Evolutionary conservation across 37 sponge, comb jelly and placozoan species (phyloP), one percentile per base, ranked within the genome.

Genomic region (Lycopodina hypogea): DNA sequence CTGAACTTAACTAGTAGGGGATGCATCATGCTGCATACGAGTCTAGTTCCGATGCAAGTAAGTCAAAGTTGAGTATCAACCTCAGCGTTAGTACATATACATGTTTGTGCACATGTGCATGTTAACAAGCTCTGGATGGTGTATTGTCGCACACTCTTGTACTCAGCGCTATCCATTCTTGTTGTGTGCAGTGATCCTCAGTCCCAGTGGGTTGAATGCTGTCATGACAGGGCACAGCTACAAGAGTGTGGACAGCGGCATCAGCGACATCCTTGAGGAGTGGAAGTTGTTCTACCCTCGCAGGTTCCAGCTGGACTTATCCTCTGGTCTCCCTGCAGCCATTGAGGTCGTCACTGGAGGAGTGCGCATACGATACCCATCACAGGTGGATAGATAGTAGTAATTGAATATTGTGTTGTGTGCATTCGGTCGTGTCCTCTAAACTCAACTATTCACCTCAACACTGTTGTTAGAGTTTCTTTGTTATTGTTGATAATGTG

Each of bases 181-280:
- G n/a, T n/a, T n/a, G 8, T 14, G 36, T 52, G 1, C 81, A 87
- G 92, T 92, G 12, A 75, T 92, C 53, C 78, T 92, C 30, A 92
- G 92, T 45, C 92, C 92, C 39, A 92, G 92, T 77, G 92, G 92
- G 15, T 67, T 92, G 12, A 84, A 87, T 83, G 92, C 88, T 0
- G 72, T 87, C 53, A 81, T 92, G 81, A 92, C 92, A n/a, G 92
- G 92, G 3, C 92, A 92, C 78, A 87, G 81, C 78, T 92, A 92
- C 78, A 76, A 60, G 42, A 38, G 50, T 35, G 50, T 85, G 38
- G 92, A 92, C 67, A 56, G 64, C 19, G 83, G 82, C 41, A 83
- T 92, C 36, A 61, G 63, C 33, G 87, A 92, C 33, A 67, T 92
- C 51, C 70, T 92, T 29, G 88, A 92, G 39, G 92, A 92, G 53